Percentiles rank a stretch among this genome's conserved stretches.
These are phyloP conservation scores for Plectropomus leopardus DNA, from an alignment of 2,113 vertebrate species.

Conservation along the genomic window DNA sequence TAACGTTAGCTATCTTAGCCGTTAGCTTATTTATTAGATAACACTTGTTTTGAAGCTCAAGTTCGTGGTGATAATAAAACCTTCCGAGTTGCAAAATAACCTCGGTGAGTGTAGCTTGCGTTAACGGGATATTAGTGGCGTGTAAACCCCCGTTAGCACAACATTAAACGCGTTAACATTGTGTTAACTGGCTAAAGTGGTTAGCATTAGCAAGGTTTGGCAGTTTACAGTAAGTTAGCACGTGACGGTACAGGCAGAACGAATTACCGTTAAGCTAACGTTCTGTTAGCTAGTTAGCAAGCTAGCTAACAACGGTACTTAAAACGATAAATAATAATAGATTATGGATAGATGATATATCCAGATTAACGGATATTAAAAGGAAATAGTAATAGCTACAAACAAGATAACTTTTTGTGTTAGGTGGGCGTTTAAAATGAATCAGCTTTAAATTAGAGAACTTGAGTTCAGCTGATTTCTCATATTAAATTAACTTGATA, in stretches of 20 bases:
- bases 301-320: background rate
- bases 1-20: conserved; percentile 6
- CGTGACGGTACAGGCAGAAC: conserved; percentile 15
- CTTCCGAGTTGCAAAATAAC: background rate
- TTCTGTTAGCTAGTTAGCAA: background rate
- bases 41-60: conserved; percentile 39
- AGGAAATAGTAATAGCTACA: background rate
- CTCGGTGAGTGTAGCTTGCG: no score
- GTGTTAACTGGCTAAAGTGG: background rate
- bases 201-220: conserved; percentile 35
- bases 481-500: no score
- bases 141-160: fast-evolving
- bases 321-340: background rate
- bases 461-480: no score
- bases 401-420: background rate
- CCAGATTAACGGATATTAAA: background rate
- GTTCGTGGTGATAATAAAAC: conserved; percentile 12
- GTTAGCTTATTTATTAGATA: conserved; percentile 43
- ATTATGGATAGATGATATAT: no score
- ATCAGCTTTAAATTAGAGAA: background rate
- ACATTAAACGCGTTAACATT: background rate
- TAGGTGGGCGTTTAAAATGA: background rate
- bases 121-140: background rate
- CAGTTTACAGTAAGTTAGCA: conserved; percentile 42
- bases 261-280: background rate